These are phyloP conservation scores for Sorex araneus DNA, from an alignment of 2,113 vertebrate genomes.

Conservation along the genomic window DNA sequence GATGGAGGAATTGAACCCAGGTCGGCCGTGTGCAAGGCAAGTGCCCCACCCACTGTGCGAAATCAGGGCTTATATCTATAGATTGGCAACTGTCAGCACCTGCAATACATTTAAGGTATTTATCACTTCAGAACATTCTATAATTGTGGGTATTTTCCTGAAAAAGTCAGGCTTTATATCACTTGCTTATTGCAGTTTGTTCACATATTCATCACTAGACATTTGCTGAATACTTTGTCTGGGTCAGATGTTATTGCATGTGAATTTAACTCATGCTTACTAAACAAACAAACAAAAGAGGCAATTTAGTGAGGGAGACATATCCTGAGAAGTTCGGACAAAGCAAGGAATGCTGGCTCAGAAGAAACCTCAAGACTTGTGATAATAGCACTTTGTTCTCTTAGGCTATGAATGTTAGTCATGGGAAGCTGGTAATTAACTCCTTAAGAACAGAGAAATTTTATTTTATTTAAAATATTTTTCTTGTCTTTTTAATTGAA, in stretches of 20 bases:
- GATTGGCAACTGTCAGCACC: background rate
- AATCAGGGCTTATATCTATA: background rate
- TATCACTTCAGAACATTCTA: conserved; percentile 38
- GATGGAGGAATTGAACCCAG: too few relatives aligned
- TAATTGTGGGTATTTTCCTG: background rate
- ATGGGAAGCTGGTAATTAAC: background rate
- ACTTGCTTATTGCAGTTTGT: conserved; percentile 45
- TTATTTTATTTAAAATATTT: too few relatives aligned
- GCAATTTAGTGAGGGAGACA: background rate
- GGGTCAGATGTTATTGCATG: background rate
- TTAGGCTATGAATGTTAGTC: background rate
- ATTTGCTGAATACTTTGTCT: conserved; percentile 21
- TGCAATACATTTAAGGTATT: conserved; percentile 9
- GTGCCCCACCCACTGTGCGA: too few relatives aligned
- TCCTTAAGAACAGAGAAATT: background rate
- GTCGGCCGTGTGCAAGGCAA: too few relatives aligned
- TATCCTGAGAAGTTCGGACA: background rate
- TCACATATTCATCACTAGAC: conserved; percentile 12
- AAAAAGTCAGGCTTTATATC: background rate
- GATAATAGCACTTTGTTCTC: background rate
- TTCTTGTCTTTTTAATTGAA: too few relatives aligned
- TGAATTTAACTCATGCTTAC: background rate
- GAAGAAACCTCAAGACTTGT: background rate
- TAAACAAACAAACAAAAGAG: background rate
- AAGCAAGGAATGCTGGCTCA: background rate